These are phyloP conservation scores for Seira sanloemensis DNA, from an alignment of 2,888 invertebrate species.

Conservation along the genomic window DNA sequence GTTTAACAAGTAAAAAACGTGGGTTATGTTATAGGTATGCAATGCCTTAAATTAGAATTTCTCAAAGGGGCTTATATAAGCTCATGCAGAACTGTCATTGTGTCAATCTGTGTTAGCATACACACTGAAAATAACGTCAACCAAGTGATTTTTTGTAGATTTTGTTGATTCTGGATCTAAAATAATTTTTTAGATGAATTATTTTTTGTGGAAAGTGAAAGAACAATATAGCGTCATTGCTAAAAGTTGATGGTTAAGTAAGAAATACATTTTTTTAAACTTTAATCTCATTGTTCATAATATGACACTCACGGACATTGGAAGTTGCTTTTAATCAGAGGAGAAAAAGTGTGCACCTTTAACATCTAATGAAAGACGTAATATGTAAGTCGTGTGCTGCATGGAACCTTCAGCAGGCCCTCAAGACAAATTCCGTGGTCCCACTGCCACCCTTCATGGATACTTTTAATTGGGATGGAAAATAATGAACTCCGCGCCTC, in stretches of 20 bases:
- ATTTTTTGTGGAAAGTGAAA: not conserved
- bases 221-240: not conserved
- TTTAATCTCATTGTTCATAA: not conserved
- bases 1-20: too few species aligned
- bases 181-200: too few species aligned
- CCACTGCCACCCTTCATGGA: slow-evolving; percentile 51
- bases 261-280: not conserved
- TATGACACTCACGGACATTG: not conserved
- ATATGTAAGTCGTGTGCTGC: slow-evolving; percentile 9
- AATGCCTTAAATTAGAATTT: too few species aligned
- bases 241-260: not conserved
- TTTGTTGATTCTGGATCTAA: too few species aligned
- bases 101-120: too few species aligned
- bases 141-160: too few species aligned
- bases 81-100: too few species aligned
- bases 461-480: slow-evolving; percentile 49
- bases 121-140: too few species aligned
- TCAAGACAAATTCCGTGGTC: slow-evolving; percentile 39
- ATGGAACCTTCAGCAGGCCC: slow-evolving; percentile 55
- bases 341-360: not conserved
- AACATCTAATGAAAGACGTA: too few species aligned
- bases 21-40: too few species aligned
- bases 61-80: too few species aligned
- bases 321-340: not conserved
- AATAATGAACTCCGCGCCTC: slow-evolving; percentile 54